Base-by-base conservation (phyloP, 2,113 vertebrate species). In the Periophthalmus modestus region DNA sequence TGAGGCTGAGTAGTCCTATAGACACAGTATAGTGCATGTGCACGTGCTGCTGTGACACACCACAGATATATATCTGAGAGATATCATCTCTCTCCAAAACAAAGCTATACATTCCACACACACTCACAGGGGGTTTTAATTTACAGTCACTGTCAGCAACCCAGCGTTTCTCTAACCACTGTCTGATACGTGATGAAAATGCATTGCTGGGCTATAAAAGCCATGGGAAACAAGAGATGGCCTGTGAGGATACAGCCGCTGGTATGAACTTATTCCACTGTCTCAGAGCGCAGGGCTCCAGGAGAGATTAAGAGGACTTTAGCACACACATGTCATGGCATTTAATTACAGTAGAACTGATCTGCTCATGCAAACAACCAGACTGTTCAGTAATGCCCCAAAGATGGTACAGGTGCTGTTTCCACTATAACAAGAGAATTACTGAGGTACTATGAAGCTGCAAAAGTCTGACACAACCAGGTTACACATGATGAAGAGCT, bases 111-210 rank as follows among this genome's bases (percentile, higher is more conserved):
- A 87, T 87, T 87, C 86, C 85, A 23, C 58, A 28, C 76, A 36
- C 73, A 69, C 74, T 62, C 73, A 52, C 48, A 78, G 67, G 73
- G 59, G 12, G 82, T 68, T 82, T 85, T 86, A 72, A 88, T 89
- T 89, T 87, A n/a, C n/a, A 83, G 82, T 78, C 66, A 75, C 81
- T 83, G 87, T 88, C 86, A 83, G 81, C 77, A 63, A 78, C 73
- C 4, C 34, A 85, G 69, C 78, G 73, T 85, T 87, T 88, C 83
- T 81, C 72, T 36, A 80, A 87, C 85, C 78, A 72, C 85, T 80
- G 74, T 86, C 80, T 77, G n/a, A 88, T 88, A 78, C 55, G 66
- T 78, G 81, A 79, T 79, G 84, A 87, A 83, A 77, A 79, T 77
- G 24, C 48, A 6, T 59, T 62, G 79, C 81, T 74, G 79, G n/a